Evolutionary conservation across 2,113 vertebrate genomes (phyloP).

Genomic region (Laterallus jamaicensis): DNA sequence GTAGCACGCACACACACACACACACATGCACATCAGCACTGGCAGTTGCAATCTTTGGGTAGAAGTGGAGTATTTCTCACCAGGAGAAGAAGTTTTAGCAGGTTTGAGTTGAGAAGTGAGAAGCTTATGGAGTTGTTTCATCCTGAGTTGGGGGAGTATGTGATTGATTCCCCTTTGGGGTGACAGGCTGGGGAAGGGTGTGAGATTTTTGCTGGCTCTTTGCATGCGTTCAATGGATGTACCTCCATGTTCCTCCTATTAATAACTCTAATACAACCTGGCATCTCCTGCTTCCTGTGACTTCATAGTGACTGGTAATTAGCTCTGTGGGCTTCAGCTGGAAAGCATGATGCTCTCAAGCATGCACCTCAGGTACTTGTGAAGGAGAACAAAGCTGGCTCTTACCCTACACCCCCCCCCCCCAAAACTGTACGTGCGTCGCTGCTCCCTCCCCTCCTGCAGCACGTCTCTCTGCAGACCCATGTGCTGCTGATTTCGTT

Average conservation of each 20-base stretch:
- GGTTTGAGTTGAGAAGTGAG: neutral
- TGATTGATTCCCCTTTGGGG: neutral
- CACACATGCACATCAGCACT: fast-evolving
- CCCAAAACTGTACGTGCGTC: fast-evolving
- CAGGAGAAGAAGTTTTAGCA: neutral
- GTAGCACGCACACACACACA: fast-evolving
- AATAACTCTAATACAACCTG: neutral
- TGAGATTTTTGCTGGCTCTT: neutral
- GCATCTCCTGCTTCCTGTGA: neutral
- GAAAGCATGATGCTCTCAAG: neutral
- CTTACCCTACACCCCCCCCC: no score
- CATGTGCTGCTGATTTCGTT: neutral
- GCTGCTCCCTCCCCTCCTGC: constrained; percentile 29
- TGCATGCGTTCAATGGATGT: neutral
- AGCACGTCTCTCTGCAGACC: neutral
- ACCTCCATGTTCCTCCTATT: neutral
- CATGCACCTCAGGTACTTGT: neutral
- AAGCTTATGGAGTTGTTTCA: neutral
- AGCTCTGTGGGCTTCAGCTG: constrained; percentile 21
- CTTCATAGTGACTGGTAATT: neutral
- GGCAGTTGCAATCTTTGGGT: neutral
- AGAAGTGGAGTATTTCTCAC: neutral
- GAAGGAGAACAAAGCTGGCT: neutral
- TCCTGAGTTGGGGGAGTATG: neutral
- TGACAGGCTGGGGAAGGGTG: neutral